Base-by-base conservation (phyloP, 53 echinoderm and acorn worm species). In the Arbacia lixula region DNA sequence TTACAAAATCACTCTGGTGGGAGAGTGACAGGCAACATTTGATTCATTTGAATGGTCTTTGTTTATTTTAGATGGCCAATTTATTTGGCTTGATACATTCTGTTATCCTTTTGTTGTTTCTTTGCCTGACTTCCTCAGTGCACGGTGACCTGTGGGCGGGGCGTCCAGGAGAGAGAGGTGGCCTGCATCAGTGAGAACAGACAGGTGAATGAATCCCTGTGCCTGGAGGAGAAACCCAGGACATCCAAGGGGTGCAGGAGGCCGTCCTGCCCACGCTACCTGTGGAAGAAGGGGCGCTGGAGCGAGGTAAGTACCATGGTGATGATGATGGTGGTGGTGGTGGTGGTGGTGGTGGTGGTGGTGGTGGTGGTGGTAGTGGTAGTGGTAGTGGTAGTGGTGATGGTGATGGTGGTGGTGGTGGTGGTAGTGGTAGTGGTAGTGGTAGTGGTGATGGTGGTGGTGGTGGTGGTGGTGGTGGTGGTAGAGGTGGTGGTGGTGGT, bases 91-190 rank as follows among this genome's bases (percentile, higher is more conserved):
- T 57, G 58, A 12, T 57, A 20, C 21, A 5, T 12, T 14, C 5
- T 57, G 58, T 57, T 57, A 57, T 57, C n/a, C 9, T 57, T 57
- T 10, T 57, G 5, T 57, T 57, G 12, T 14, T 63, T 37, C 19
- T 60, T 28, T 26, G 27, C 33, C 50, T 81, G 10, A 17, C 66
- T 27, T 20, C 32, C n/a, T 19, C 80, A 92, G 92, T 92, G 92
- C 66, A 81, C 92, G 12, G 85, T 88, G 14, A 85, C 92, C 27
- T 92, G 92, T 56, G 92, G 92, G 38, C 85, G 58, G 33, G 92
- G 92, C 12, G 32, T 34, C 46, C 62, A 81, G 31, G 46, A 62
- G 37, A 61, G 82, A 29, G 49, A 63, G 30, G 64, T 81, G 28
- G 10, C 4, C 11, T 81, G 82, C 31, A 14, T 64, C 22, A 81